Percentiles rank a stretch among this genome's conserved stretches.
phyloP scores from a whole-genome alignment of 2,888 invertebrate species.

The Strigamia crassipes region DNA sequence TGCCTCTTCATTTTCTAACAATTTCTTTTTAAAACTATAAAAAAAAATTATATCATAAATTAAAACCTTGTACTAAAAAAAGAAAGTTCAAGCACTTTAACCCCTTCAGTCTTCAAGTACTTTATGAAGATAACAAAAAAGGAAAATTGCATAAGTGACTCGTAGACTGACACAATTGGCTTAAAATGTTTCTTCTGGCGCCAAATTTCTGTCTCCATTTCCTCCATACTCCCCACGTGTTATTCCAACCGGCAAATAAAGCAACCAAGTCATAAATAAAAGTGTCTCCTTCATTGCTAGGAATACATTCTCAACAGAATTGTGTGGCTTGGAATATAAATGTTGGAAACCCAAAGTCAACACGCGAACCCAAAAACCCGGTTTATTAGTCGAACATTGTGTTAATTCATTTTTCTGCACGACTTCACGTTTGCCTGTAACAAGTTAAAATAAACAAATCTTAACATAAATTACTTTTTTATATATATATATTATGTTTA shows the following conservation, averaged over 20 bases:
- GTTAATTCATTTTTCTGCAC: neutral
- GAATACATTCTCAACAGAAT: neutral
- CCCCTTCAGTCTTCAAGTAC: neutral
- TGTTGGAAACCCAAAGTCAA: neutral
- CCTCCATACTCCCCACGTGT: slow-evolving; percentile 28
- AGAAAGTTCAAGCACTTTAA: neutral
- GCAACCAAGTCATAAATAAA: slow-evolving; percentile 38
- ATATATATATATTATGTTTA: neutral
- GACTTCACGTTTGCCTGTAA: slow-evolving; percentile 10
- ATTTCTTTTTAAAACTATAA: neutral
- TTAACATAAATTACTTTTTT: neutral
- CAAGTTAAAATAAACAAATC: neutral
- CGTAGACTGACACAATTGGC: slow-evolving; percentile 7
- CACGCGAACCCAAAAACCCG: neutral
- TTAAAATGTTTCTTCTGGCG: slow-evolving; percentile 34
- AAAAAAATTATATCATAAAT: no score
- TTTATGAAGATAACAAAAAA: slow-evolving; percentile 14
- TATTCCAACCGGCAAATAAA: slow-evolving; percentile 38
- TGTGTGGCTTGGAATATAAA: slow-evolving; percentile 31
- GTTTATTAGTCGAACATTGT: neutral
- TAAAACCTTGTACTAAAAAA: no score
- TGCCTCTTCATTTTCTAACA: neutral
- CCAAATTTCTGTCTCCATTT: slow-evolving; percentile 40
- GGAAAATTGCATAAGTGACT: slow-evolving; percentile 1
- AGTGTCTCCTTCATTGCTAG: slow-evolving; percentile 1